These are phyloP conservation scores for Tanypteryx hageni DNA, from an alignment of 2,888 invertebrate genomes.

Conservation along the genomic window DNA sequence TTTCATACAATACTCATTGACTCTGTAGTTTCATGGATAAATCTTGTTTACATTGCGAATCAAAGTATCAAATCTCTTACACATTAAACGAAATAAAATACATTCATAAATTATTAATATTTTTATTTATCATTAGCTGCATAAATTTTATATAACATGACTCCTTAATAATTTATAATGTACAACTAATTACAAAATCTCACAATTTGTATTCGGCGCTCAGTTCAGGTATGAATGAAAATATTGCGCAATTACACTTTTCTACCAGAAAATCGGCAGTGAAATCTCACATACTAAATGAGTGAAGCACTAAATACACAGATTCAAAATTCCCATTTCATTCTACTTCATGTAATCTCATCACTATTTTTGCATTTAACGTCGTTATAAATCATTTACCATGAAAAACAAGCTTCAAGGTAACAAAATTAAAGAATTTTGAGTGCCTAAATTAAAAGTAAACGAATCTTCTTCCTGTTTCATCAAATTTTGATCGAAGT, in stretches of 20 bases:
- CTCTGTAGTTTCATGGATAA: no score
- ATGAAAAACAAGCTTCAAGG: no score
- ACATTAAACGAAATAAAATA: not conserved
- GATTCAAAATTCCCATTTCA: conserved; percentile 42
- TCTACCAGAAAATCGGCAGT: not conserved
- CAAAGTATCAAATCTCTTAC: not conserved
- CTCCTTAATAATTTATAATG: conserved; percentile 62
- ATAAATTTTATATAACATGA: conserved; percentile 60
- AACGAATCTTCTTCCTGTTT: no score
- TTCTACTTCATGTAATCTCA: not conserved
- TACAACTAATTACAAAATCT: conserved; percentile 64
- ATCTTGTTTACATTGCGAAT: no score
- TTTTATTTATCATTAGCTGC: conserved; percentile 58
- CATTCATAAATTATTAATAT: not conserved
- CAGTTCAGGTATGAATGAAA: conserved; percentile 51
- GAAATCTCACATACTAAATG: conserved; percentile 28
- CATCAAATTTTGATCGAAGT: no score
- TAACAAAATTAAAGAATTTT: no score
- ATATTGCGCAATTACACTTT: conserved; percentile 40
- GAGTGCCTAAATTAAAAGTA: no score
- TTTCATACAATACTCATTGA: no score
- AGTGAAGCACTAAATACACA: conserved; percentile 55
- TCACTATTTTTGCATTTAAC: no score
- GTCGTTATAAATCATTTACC: no score
- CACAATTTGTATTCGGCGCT: conserved; percentile 53